These are phyloP conservation scores for Trichonephila clavipes DNA, from an alignment of 1,140 invertebrate species.

Conservation along the genomic window DNA sequence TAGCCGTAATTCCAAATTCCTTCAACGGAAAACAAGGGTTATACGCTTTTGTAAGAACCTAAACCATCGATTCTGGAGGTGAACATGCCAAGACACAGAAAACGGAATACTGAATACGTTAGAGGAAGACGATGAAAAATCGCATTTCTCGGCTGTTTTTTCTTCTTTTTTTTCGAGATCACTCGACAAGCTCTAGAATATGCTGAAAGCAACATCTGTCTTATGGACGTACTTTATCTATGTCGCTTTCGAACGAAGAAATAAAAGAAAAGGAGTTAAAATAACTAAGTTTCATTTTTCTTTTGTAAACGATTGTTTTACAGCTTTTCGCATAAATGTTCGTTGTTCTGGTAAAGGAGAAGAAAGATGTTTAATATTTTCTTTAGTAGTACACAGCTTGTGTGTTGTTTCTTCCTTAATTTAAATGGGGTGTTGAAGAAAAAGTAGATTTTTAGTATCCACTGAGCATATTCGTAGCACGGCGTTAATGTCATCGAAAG, in stretches of 20 bases:
- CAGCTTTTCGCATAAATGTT: conserved; percentile 42
- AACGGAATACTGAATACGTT: conserved; percentile 48
- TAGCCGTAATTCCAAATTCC: conserved; percentile 42
- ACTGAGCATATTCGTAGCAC: no score
- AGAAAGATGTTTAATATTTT: neutral
- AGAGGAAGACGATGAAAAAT: conserved; percentile 64
- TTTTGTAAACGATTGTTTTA: conserved; percentile 62
- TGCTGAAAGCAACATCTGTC: conserved; percentile 44
- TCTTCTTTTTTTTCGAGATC: conserved; percentile 1
- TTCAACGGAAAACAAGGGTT: conserved; percentile 18
- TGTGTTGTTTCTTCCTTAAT: no score
- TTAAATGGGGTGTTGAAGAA: no score
- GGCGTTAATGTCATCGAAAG: no score
- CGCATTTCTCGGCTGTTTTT: conserved; percentile 45
- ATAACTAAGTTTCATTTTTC: conserved; percentile 30
- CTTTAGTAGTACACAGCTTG: no score
- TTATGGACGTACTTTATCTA: conserved; percentile 36
- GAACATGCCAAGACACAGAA: conserved; percentile 34
- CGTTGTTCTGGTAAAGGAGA: neutral
- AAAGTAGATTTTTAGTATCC: no score
- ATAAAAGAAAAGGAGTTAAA: conserved; percentile 20
- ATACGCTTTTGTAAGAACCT: neutral
- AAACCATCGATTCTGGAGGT: conserved; percentile 46
- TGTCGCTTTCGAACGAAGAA: conserved; percentile 18
- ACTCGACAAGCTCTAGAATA: conserved; percentile 1